phyloP scores from a whole-genome alignment of 2,797 vertebrate genomes.

The Champsocephalus esox region DNA sequence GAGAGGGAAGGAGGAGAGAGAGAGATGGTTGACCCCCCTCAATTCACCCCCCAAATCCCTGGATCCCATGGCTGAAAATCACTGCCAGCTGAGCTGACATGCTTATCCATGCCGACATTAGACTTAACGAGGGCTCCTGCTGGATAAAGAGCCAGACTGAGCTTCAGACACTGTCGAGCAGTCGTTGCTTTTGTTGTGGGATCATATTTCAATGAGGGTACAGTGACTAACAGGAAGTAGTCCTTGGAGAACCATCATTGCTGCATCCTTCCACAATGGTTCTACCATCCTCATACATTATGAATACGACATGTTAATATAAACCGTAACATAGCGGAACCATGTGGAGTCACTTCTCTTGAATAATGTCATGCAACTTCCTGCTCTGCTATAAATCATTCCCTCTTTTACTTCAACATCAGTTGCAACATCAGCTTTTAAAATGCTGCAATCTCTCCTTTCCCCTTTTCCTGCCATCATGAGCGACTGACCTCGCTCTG shows the following conservation, averaged over 20 bases:
- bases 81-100: conserved; percentile 79
- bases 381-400: conserved; percentile 14
- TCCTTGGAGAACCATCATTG: background rate
- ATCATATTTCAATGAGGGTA: conserved; percentile 47
- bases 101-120: conserved; percentile 67
- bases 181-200: conserved; percentile 25
- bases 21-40: conserved; percentile 33
- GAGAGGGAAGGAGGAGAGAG: conserved; percentile 52
- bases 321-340: conserved; percentile 12
- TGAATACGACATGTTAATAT: conserved; percentile 2
- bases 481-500: conserved; percentile 61
- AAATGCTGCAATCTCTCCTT: conserved; percentile 24
- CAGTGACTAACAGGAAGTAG: conserved; percentile 24
- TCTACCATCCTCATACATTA: background rate
- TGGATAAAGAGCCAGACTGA: conserved; percentile 52
- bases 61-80: conserved; percentile 74
- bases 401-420: conserved; percentile 24
- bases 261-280: conserved; percentile 19
- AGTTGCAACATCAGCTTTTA: conserved; percentile 50
- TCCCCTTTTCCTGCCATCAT: conserved; percentile 39
- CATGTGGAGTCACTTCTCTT: conserved; percentile 25
- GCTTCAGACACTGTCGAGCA: conserved; percentile 34
- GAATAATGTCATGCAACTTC: conserved; percentile 26
- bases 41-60: conserved; percentile 46
- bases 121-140: conserved; percentile 46